phyloP scores from a whole-genome alignment of 2,888 invertebrate genomes.

The Apeira syringaria region DNA sequence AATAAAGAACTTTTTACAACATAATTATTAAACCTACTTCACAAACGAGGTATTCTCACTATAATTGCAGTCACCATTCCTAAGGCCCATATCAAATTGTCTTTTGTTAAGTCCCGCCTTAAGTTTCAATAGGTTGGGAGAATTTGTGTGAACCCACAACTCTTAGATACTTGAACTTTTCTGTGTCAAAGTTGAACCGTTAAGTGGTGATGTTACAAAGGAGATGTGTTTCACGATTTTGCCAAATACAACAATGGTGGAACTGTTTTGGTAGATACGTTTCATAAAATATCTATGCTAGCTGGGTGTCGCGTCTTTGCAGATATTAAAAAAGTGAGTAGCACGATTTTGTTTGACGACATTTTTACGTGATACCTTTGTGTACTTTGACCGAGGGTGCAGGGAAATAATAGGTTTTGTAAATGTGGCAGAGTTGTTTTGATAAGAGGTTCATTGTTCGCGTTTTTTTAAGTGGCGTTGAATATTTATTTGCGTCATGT shows the following conservation, averaged over 20 bases:
- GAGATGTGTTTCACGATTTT: constrained; percentile 58
- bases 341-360: constrained; percentile 28
- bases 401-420: constrained; percentile 20
- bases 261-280: constrained; percentile 47
- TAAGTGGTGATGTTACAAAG: constrained; percentile 53
- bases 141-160: constrained; percentile 35
- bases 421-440: constrained; percentile 17
- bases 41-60: constrained; percentile 15
- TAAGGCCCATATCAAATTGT: constrained; percentile 19
- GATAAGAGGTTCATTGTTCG: constrained; percentile 17
- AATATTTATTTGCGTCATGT: constrained; percentile 1
- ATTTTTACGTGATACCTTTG: constrained; percentile 31
- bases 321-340: constrained; percentile 24
- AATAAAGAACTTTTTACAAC: no score
- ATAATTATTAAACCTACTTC: constrained; percentile 1
- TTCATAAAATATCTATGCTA: constrained; percentile 39
- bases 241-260: constrained; percentile 54
- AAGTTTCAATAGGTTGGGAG: constrained; percentile 28
- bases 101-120: constrained; percentile 17
- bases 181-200: constrained; percentile 77
- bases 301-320: constrained; percentile 12
- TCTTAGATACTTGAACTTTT: constrained; percentile 33
- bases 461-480: constrained; percentile 2
- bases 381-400: constrained; percentile 27
- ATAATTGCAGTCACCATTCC: constrained; percentile 14